Evolutionary conservation across 1,140 invertebrate genomes (phyloP).

Genomic region (Varroa destructor): DNA sequence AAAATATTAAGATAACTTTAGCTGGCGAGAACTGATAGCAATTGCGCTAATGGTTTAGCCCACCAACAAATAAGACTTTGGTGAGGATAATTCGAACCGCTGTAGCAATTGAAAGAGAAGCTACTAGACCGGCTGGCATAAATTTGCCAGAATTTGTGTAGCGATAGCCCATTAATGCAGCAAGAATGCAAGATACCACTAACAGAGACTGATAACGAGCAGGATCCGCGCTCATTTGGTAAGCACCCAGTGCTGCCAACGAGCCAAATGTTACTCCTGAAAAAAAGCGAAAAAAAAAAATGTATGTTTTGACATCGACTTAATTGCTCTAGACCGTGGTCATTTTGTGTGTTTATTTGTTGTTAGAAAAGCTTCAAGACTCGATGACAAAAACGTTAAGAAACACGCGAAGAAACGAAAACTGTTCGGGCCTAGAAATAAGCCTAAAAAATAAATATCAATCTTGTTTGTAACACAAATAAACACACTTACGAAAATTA

Average conservation of each 20-base stretch:
- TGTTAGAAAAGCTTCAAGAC: too few relatives aligned
- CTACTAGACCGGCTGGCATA: constrained; percentile 83
- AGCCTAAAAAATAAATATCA: too few relatives aligned
- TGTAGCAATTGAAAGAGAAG: constrained; percentile 38
- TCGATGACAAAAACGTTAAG: too few relatives aligned
- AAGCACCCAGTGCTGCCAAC: not conserved
- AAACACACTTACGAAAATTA: too few relatives aligned
- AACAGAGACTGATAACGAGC: not conserved
- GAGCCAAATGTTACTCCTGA: constrained; percentile 32
- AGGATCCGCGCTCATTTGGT: constrained; percentile 11
- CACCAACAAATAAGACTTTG: not conserved
- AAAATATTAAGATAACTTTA: too few relatives aligned
- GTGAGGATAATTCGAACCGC: not conserved
- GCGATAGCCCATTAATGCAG: constrained; percentile 73
- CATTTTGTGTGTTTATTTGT: too few relatives aligned
- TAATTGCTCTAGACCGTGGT: not conserved
- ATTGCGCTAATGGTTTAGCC: too few relatives aligned
- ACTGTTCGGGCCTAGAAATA: too few relatives aligned
- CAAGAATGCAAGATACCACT: constrained; percentile 47
- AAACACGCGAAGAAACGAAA: too few relatives aligned
- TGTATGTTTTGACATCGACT: not conserved
- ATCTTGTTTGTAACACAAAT: too few relatives aligned
- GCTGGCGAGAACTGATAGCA: too few relatives aligned
- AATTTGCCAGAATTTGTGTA: constrained; percentile 76
- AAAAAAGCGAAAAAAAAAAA: not conserved